Conservation (phyloP, 2,113 vertebrate species). For the Pomatostomus ruficeps region DNA sequence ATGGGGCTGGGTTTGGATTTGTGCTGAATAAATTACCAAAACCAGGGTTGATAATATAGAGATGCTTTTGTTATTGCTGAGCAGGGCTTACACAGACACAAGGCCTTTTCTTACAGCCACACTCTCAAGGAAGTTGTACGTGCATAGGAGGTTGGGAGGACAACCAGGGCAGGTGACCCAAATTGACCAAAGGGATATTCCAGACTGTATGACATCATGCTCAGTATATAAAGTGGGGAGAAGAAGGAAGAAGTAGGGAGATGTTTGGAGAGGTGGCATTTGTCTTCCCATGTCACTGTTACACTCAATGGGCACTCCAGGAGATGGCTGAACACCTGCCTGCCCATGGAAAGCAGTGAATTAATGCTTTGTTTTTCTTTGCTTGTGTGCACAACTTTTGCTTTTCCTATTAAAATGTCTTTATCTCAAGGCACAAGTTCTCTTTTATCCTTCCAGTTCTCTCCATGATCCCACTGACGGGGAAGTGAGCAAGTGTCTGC, state of each 20-base stretch:
- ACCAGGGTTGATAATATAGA: not conserved
- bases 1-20: not conserved
- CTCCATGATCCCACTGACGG: not conserved
- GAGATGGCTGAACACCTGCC: not conserved
- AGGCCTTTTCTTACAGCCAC: not conserved
- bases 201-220: not conserved
- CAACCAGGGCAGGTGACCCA: not conserved
- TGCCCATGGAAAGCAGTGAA: not conserved
- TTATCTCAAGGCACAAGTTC: not conserved
- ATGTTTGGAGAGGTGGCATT: not conserved
- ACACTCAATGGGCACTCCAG: not conserved
- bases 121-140: not conserved
- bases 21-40: not conserved
- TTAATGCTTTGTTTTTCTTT: not conserved
- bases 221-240: not conserved
- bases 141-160: not conserved
- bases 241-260: not conserved
- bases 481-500: rapidly evolving
- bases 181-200: not conserved
- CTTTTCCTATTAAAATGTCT: not conserved
- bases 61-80: not conserved
- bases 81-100: not conserved
- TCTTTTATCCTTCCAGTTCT: not conserved
- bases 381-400: not conserved
- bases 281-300: not conserved